Percentiles rank a stretch among this genome's conserved stretches.
Evolutionary conservation across 2,113 vertebrate species (phyloP).

Genomic region (Epinephelus lanceolatus): DNA sequence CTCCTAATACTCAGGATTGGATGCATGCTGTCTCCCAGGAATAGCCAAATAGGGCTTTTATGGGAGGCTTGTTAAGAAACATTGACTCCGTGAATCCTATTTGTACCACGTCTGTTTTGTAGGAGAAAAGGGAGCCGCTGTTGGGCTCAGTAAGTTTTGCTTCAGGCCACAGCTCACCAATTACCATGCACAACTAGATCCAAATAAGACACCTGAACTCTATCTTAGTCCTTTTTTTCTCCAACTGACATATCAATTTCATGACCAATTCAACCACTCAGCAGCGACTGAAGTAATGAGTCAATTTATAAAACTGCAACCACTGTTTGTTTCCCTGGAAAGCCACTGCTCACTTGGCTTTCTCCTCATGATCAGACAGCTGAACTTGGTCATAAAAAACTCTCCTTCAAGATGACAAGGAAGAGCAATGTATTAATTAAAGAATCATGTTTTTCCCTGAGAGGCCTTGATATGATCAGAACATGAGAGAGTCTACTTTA

Average conservation of each 20-base stretch:
- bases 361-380: not conserved
- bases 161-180: conserved; percentile 56
- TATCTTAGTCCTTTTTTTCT: conserved; percentile 1
- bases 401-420: conserved; percentile 24
- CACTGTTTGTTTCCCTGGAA: not conserved
- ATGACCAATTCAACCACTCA: conserved; percentile 26
- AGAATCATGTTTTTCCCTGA: conserved; percentile 43
- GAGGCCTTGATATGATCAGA: conserved; percentile 59
- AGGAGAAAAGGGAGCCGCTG: conserved; percentile 39
- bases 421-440: conserved; percentile 61
- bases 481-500: conserved; percentile 55
- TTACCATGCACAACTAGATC: conserved; percentile 47
- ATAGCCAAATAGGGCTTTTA: conserved; percentile 71
- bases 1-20: conserved; percentile 60
- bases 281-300: conserved; percentile 24
- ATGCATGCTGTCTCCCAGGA: conserved; percentile 69
- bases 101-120: conserved; percentile 47
- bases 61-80: conserved; percentile 71
- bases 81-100: conserved; percentile 61
- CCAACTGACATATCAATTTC: conserved; percentile 39
- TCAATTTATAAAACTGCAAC: conserved; percentile 11
- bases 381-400: conserved; percentile 24
- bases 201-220: conserved; percentile 47
- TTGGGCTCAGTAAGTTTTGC: conserved; percentile 48
- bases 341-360: conserved; percentile 10